Conservation (phyloP, 2,113 vertebrate species). For the Ciconia boyciana region DNA sequence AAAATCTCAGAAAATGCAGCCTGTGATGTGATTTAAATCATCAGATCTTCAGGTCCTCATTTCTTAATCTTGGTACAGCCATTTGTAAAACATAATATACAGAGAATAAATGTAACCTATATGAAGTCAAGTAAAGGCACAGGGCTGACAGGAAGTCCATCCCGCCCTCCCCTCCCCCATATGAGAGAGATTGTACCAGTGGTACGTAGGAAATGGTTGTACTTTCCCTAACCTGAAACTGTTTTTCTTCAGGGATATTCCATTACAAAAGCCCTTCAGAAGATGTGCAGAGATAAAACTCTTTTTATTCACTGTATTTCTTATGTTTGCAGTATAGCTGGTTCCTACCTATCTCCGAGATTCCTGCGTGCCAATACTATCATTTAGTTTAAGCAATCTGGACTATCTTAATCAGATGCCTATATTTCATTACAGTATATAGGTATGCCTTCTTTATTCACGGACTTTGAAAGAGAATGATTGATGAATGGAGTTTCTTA, state of each 20-base stretch:
- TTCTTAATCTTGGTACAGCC: background rate
- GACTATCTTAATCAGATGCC: background rate
- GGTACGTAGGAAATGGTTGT: background rate
- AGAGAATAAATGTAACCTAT: background rate
- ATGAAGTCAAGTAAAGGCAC: background rate
- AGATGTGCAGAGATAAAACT: background rate
- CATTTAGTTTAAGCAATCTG: background rate
- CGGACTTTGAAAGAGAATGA: conserved; percentile 22
- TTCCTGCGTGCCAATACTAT: background rate
- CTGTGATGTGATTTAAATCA: background rate
- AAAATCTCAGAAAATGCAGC: background rate
- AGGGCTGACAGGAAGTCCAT: background rate
- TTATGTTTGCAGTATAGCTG: background rate
- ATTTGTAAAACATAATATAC: background rate
- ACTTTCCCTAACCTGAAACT: background rate
- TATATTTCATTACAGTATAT: background rate
- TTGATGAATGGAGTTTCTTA: conserved; percentile 3
- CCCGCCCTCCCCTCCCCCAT: background rate
- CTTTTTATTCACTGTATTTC: background rate
- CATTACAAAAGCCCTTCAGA: background rate
- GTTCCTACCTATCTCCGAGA: background rate
- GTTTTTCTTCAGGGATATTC: background rate
- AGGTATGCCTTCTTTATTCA: background rate
- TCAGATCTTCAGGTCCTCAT: background rate
- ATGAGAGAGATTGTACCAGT: background rate